phyloP scores from a whole-genome alignment of 2,888 invertebrate genomes.

The Eupsilia transversa region DNA sequence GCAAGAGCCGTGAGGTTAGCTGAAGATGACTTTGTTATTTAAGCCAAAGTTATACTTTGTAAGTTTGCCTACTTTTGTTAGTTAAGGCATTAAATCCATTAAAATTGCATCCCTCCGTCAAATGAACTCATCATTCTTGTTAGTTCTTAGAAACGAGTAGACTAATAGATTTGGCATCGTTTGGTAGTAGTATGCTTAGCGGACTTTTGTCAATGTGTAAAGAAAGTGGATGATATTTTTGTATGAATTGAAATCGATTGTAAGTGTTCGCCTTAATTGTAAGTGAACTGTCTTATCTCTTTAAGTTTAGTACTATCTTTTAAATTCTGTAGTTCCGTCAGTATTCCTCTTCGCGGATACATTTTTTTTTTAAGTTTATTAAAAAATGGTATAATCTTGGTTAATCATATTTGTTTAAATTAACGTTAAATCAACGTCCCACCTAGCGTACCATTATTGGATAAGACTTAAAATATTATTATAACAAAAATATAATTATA shows the following conservation, averaged over 20 bases:
- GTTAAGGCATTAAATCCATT: slow-evolving; percentile 55
- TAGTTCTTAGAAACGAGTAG: slow-evolving; percentile 60
- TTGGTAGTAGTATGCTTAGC: slow-evolving; percentile 82
- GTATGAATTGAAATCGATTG: slow-evolving; percentile 85
- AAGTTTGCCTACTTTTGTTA: slow-evolving; percentile 61
- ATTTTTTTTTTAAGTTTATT: slow-evolving; percentile 52
- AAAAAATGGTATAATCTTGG: slow-evolving; percentile 67
- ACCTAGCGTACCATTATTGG: slow-evolving; percentile 87
- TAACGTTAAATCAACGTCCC: slow-evolving; percentile 76
- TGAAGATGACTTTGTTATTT: slow-evolving; percentile 62
- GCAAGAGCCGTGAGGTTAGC: slow-evolving; percentile 46
- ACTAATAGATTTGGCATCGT: slow-evolving; percentile 65
- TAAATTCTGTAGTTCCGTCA: slow-evolving; percentile 45
- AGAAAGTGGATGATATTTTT: slow-evolving; percentile 89
- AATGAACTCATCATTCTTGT: slow-evolving; percentile 60
- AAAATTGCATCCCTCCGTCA: slow-evolving; percentile 63
- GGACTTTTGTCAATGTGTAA: slow-evolving; percentile 84
- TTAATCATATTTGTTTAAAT: slow-evolving; percentile 71
- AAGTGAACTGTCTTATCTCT: slow-evolving; percentile 70
- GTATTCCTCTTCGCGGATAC: slow-evolving; percentile 52
- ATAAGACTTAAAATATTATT: slow-evolving; percentile 77
- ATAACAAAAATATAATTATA: slow-evolving; percentile 64
- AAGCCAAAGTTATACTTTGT: slow-evolving; percentile 65
- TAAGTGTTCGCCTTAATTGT: slow-evolving; percentile 83
- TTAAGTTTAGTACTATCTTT: slow-evolving; percentile 43